Evolutionary conservation across 2,888 invertebrate species (phyloP).

Genomic region (Cyaniris semiargus): DNA sequence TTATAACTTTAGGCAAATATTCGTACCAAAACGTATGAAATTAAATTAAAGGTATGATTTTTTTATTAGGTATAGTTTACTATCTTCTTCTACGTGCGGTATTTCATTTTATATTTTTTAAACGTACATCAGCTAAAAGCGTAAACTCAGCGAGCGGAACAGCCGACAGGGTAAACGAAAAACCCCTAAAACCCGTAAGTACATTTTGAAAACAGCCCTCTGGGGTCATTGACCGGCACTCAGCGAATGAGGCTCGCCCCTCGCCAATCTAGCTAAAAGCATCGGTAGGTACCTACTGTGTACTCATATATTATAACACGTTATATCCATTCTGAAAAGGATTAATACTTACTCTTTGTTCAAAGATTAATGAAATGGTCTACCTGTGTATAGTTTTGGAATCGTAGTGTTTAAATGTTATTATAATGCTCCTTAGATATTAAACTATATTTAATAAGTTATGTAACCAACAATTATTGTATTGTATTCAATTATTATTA

Average conservation of each 20-base stretch:
- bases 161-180: conserved; percentile 38
- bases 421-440: no score
- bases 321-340: conserved; percentile 26
- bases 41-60: no score
- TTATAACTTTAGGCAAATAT: no score
- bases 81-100: background rate
- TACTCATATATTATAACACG: conserved; percentile 35
- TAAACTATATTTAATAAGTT: no score
- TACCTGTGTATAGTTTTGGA: background rate
- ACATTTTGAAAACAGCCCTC: conserved; percentile 54
- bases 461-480: no score
- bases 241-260: conserved; percentile 54
- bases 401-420: background rate
- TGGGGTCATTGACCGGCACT: conserved; percentile 60
- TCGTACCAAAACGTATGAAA: no score
- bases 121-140: conserved; percentile 23
- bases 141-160: conserved; percentile 32
- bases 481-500: no score
- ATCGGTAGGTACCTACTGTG: conserved; percentile 47
- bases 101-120: background rate
- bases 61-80: no score
- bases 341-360: conserved; percentile 34
- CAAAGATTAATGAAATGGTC: background rate
- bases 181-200: conserved; percentile 52
- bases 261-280: conserved; percentile 67